Percentiles rank a stretch among this genome's conserved stretches.
Conservation (phyloP, 2,888 invertebrate species). For the Cybosia mesomella region DNA sequence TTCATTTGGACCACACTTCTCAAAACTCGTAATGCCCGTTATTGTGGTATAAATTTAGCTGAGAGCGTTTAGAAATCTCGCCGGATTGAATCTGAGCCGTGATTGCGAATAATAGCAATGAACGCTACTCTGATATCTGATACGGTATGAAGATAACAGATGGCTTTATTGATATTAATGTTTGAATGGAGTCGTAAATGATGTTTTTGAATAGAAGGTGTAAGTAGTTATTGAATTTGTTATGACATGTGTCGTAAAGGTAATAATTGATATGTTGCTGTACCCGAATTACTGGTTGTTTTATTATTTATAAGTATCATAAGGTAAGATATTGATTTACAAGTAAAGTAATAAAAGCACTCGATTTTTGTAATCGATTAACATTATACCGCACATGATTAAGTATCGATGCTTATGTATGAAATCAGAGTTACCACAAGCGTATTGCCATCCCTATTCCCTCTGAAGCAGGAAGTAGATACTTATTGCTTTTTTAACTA, state of each 20-base stretch:
- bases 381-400: background rate
- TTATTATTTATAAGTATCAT: background rate
- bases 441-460: no score
- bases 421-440: no score
- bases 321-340: background rate
- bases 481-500: no score
- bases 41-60: slow-evolving; percentile 55
- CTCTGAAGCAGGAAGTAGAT: no score
- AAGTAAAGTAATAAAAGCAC: background rate
- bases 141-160: slow-evolving; percentile 52
- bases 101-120: slow-evolving; percentile 65
- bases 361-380: background rate
- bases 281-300: background rate
- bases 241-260: slow-evolving; percentile 2
- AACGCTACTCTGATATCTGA: slow-evolving; percentile 41
- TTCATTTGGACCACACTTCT: slow-evolving; percentile 24
- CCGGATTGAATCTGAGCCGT: slow-evolving; percentile 70
- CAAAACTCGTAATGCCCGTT: slow-evolving; percentile 50
- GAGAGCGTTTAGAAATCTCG: slow-evolving; percentile 58
- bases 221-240: slow-evolving; percentile 14
- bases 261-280: background rate
- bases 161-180: slow-evolving; percentile 59
- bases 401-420: no score
- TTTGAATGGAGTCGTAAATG: slow-evolving; percentile 37
- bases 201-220: slow-evolving; percentile 27